These are phyloP conservation scores for Lepus timidus DNA, from an alignment of 2,113 vertebrate genomes.

Conservation along the genomic window DNA sequence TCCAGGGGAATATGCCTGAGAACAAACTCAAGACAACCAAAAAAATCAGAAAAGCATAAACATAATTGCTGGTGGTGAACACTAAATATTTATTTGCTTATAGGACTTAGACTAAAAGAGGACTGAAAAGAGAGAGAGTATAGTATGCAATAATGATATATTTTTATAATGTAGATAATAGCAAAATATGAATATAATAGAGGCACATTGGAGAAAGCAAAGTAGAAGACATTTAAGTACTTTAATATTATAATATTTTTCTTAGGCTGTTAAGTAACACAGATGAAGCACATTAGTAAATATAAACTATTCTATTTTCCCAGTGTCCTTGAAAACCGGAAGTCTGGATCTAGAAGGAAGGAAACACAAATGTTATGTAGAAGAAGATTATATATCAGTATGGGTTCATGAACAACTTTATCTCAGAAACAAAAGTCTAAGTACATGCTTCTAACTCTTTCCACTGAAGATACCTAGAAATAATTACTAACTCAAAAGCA, in stretches of 20 bases:
- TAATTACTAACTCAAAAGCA: background rate
- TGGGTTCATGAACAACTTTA: background rate
- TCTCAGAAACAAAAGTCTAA: background rate
- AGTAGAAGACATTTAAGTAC: background rate
- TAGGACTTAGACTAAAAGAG: background rate
- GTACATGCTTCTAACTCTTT: background rate
- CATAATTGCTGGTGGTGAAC: background rate
- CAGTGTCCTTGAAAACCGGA: background rate
- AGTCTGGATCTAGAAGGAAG: background rate
- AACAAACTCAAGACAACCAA: background rate
- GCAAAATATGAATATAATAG: background rate
- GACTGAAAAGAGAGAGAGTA: background rate
- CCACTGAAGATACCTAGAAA: background rate
- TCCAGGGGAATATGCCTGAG: background rate
- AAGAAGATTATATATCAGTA: background rate
- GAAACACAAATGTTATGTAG: background rate
- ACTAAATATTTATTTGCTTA: background rate
- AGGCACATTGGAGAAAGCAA: background rate
- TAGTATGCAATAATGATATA: background rate
- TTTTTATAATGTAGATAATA: background rate
- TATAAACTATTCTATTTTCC: background rate
- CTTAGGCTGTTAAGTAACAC: background rate
- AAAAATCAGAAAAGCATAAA: background rate
- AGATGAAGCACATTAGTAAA: background rate
- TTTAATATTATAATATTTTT: background rate